Evolutionary conservation across 1,140 invertebrate species (phyloP), one percentile per base, ranked within the genome.

Genomic region (Temnothorax nylanderi): DNA sequence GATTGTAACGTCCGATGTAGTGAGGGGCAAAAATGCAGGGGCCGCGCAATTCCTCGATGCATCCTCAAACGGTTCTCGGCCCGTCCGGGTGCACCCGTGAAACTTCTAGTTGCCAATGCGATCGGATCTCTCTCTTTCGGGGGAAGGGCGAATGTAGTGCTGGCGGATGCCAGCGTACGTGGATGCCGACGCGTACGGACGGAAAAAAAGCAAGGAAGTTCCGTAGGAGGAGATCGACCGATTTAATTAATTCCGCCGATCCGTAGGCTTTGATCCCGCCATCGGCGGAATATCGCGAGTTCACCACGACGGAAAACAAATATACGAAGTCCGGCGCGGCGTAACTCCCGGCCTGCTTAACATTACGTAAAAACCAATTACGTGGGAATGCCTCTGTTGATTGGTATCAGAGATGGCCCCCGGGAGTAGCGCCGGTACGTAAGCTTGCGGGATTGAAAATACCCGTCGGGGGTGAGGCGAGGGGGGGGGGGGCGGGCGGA

Each of bases 351-450:
- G 54, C 89, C 91, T 93, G 92, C 92, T 94, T 93, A 93, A 91
- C 93, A 93, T 94, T 92, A 91, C 92, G 93, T 93, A 94, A 94
- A 94, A 94, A 93, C 91, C 92, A 94, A 94, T 94, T 94, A 94
- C 91, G 90, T 88, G 89, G 90, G 91, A 91, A 93, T 93, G 86
- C 89, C 60, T 92, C 87, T 92, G 91, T 92, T 90, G 91, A 92
- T 92, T 89, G 90, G 84, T 76, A 91, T 89, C 80, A 89, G 82
- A 90, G 90, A 91, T 92, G 91, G 88, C 91, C 88, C 87, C 71
- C 87, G 67, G 88, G 87, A 89, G 77, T 77, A 87, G 85, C 77
- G 81, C n/a, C 5, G 60, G 58, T 65, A 78, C 56, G 65, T 89
- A 87, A 90, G 81, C 88, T 78, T 85, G 26, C 26, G 88, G 85